phyloP scores from a whole-genome alignment of 2,888 invertebrate species.

The Cephus spinipes region DNA sequence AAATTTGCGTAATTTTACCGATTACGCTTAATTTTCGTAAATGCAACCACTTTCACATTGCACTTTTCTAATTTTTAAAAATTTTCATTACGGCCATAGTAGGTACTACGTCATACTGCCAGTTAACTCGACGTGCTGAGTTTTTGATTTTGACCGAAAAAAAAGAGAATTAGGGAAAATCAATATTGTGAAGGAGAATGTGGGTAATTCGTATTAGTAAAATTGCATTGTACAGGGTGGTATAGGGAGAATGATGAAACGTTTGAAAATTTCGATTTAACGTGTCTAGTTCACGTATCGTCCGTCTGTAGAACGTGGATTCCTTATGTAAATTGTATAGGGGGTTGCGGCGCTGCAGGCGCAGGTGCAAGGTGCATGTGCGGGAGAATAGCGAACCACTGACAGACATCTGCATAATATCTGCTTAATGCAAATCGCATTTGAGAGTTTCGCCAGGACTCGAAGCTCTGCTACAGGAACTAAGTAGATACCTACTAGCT shows the following conservation, averaged over 20 bases:
- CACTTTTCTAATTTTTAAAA: not conserved
- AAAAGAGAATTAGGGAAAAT: not conserved
- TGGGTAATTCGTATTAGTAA: not conserved
- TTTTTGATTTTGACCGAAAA: not conserved
- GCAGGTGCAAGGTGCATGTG: not conserved
- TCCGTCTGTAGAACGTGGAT: not conserved
- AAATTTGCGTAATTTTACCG: constrained; percentile 19
- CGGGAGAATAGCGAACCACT: not conserved
- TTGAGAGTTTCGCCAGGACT: constrained; percentile 48
- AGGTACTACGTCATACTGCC: not conserved
- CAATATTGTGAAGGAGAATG: not conserved
- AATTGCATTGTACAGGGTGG: not conserved
- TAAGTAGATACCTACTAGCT: not conserved
- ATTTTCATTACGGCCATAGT: not conserved
- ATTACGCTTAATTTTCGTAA: not conserved
- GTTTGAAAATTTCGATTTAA: not conserved
- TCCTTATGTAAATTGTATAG: not conserved
- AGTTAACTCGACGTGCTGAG: not conserved
- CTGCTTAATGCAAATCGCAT: constrained; percentile 62
- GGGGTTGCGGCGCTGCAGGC: not conserved
- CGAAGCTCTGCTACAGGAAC: not conserved
- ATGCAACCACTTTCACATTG: not conserved
- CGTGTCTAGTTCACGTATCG: not conserved
- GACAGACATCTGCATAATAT: constrained; percentile 41
- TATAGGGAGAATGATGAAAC: not conserved